Conservation (phyloP, 2,888 invertebrate species). For the Polydrusus cervinus region DNA sequence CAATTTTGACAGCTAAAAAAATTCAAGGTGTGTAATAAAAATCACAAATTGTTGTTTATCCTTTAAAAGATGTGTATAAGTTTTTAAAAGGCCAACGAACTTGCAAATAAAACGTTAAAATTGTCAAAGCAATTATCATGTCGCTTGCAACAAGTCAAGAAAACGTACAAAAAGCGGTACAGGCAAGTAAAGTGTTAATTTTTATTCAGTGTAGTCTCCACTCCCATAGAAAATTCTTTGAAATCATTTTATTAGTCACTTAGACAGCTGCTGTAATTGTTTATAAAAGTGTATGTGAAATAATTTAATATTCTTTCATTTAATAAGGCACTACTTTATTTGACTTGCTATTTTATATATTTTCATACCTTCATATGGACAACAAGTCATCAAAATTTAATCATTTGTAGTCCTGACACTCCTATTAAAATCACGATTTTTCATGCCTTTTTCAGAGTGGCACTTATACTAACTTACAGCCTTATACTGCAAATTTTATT, state of each 20-base stretch:
- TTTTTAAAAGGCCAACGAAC: slow-evolving; percentile 20
- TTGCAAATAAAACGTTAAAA: slow-evolving; percentile 16
- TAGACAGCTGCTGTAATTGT: not conserved
- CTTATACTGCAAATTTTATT: not conserved
- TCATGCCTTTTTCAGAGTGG: not conserved
- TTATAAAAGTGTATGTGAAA: not conserved
- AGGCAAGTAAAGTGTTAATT: slow-evolving; percentile 32
- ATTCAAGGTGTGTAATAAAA: slow-evolving; percentile 29
- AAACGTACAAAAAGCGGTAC: slow-evolving; percentile 38
- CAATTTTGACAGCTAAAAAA: slow-evolving; percentile 24
- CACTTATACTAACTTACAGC: not conserved
- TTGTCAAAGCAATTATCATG: slow-evolving; percentile 25
- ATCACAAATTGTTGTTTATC: slow-evolving; percentile 30
- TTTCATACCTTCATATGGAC: not conserved
- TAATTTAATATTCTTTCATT: not conserved
- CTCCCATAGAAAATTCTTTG: slow-evolving; percentile 45
- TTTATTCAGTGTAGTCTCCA: slow-evolving; percentile 20
- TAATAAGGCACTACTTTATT: not conserved
- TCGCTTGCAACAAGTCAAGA: slow-evolving; percentile 47
- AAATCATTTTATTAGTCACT: slow-evolving; percentile 37
- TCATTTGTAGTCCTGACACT: not conserved
- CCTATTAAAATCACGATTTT: not conserved
- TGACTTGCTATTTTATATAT: not conserved
- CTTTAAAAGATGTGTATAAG: slow-evolving; percentile 24
- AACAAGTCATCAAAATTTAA: not conserved